These are phyloP conservation scores for Rapana venosa DNA, from an alignment of 2,888 invertebrate species.

Conservation along the genomic window DNA sequence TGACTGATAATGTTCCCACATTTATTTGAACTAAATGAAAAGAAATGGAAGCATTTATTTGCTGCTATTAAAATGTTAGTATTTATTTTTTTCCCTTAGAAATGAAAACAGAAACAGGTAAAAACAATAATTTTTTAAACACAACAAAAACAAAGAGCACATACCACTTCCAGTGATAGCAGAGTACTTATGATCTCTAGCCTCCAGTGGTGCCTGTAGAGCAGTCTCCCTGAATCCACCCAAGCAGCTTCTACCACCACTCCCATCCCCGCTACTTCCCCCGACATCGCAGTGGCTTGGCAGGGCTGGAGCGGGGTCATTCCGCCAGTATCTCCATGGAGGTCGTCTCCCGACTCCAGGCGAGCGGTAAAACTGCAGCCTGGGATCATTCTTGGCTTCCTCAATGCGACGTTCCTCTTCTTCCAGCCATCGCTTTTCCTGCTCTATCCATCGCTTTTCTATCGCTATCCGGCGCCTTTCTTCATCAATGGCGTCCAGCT, in stretches of 20 bases:
- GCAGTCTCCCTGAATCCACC: constrained; percentile 69
- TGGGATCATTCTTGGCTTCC: constrained; percentile 63
- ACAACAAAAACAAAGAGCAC: neutral
- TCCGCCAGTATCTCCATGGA: constrained; percentile 73
- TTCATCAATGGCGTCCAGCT: constrained; percentile 24
- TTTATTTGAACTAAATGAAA: too few species aligned
- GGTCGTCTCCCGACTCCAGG: constrained; percentile 51
- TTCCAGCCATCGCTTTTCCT: constrained; percentile 3
- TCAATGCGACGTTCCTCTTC: constrained; percentile 40
- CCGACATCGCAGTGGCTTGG: constrained; percentile 57
- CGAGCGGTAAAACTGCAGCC: constrained; percentile 54
- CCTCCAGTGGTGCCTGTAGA: constrained; percentile 69
- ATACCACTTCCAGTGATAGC: constrained; percentile 5
- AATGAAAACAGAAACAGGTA: neutral
- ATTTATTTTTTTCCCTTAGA: neutral
- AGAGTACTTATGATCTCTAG: constrained; percentile 57
- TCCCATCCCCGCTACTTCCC: constrained; percentile 41
- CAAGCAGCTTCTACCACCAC: neutral
- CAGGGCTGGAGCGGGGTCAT: constrained; percentile 64
- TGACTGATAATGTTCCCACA: too few species aligned
- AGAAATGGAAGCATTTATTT: too few species aligned
- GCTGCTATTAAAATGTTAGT: too few species aligned
- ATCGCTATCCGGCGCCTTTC: neutral
- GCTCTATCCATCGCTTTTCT: neutral
- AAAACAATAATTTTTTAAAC: too few species aligned